A percentile compares a stretch with the other conserved stretches of the same genome.
These are phyloP conservation scores for Agelas oroides DNA, from an alignment of 37 sponge, comb jelly and placozoan species.

Conservation along the genomic window DNA sequence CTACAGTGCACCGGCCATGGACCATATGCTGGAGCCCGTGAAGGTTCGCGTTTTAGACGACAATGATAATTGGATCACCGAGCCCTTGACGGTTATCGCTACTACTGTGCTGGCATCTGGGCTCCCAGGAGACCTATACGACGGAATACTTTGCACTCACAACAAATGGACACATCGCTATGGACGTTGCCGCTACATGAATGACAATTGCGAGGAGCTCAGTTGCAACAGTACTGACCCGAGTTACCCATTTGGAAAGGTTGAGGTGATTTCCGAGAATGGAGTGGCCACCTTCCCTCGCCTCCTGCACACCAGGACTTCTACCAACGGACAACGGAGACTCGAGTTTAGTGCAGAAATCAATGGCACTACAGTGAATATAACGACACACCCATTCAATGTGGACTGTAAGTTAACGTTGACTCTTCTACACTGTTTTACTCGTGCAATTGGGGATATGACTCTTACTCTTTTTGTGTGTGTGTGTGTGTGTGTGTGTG, in stretches of 20 bases:
- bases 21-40: slow-evolving; percentile 40
- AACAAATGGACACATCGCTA: slow-evolving; percentile 13
- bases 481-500: too few relatives aligned
- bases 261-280: slow-evolving; percentile 27
- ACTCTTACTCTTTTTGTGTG: too few relatives aligned
- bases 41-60: slow-evolving; percentile 33
- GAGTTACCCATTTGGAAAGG: slow-evolving; percentile 45
- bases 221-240: slow-evolving; percentile 25
- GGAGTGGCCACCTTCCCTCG: slow-evolving; percentile 59
- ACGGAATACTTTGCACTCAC: slow-evolving; percentile 29
- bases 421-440: too few relatives aligned
- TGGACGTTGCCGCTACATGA: slow-evolving; percentile 19
- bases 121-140: slow-evolving; percentile 13
- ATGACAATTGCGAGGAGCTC: slow-evolving; percentile 6
- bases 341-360: slow-evolving; percentile 29
- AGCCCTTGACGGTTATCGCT: slow-evolving; percentile 46
- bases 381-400: slow-evolving; percentile 17
- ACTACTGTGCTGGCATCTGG: slow-evolving; percentile 31
- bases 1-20: slow-evolving; percentile 53
- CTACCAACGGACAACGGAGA: slow-evolving; percentile 4
- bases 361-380: slow-evolving; percentile 10
- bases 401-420: slow-evolving; percentile 30
- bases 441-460: too few relatives aligned
- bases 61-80: slow-evolving; percentile 16
- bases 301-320: slow-evolving; percentile 44